These are phyloP conservation scores for Amphipyra tragopoginis DNA, from an alignment of 2,888 invertebrate species.

Conservation along the genomic window DNA sequence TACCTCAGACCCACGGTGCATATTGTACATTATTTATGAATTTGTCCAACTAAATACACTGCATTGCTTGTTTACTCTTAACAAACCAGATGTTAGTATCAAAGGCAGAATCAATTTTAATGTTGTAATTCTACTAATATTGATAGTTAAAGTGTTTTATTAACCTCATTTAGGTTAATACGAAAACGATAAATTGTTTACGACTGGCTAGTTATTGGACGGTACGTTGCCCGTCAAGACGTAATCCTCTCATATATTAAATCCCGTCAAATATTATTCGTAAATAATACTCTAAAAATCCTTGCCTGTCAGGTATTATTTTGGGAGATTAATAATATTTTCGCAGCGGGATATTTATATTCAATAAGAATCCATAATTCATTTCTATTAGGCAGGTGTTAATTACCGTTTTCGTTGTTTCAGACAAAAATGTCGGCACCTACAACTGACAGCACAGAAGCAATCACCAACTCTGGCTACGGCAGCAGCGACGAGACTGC, in stretches of 20 bases:
- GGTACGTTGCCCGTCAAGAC: slow-evolving; percentile 19
- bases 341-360: slow-evolving; percentile 14
- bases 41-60: too few relatives aligned
- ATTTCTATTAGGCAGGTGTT: slow-evolving; percentile 1
- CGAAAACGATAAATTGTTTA: slow-evolving; percentile 46
- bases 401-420: slow-evolving; percentile 68
- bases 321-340: slow-evolving; percentile 24
- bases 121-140: slow-evolving; percentile 10
- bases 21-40: too few relatives aligned
- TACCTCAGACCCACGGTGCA: too few relatives aligned
- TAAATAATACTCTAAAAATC: slow-evolving; percentile 38
- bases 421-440: slow-evolving; percentile 85
- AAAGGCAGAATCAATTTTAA: slow-evolving; percentile 7
- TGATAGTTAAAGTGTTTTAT: slow-evolving; percentile 37
- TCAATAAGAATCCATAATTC: slow-evolving; percentile 16
- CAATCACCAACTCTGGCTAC: slow-evolving; percentile 91
- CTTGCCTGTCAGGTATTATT: slow-evolving; percentile 28
- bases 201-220: slow-evolving; percentile 44
- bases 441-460: slow-evolving; percentile 89
- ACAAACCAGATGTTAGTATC: slow-evolving; percentile 7
- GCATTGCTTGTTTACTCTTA: not conserved
- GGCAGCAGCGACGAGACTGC: slow-evolving; percentile 95
- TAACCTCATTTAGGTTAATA: slow-evolving; percentile 44
- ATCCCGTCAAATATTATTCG: slow-evolving; percentile 41
- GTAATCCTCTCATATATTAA: slow-evolving; percentile 39